Conservation (phyloP, 2,113 vertebrate species). For the Indicator maculatus region DNA sequence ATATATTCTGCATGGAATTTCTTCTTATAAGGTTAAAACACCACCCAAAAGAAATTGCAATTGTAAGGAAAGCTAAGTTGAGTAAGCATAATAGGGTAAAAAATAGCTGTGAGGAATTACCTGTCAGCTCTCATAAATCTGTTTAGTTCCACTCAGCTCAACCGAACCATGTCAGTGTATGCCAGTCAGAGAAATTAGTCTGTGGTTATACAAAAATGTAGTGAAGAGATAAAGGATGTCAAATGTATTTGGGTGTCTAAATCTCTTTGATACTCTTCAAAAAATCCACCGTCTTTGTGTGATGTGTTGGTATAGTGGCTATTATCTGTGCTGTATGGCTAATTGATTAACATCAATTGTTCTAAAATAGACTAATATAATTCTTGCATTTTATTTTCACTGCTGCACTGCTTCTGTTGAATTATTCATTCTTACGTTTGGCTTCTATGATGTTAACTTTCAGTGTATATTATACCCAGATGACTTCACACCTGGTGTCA, state of each 20-base stretch:
- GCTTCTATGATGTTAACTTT: not conserved
- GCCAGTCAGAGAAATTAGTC: not conserved
- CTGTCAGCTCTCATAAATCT: not conserved
- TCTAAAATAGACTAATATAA: not conserved
- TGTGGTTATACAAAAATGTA: not conserved
- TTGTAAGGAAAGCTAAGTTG: not conserved
- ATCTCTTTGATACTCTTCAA: not conserved
- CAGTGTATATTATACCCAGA: not conserved
- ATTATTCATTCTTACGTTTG: not conserved
- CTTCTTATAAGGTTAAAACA: not conserved
- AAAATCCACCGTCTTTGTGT: not conserved
- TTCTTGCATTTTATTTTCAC: not conserved
- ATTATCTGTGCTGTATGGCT: not conserved
- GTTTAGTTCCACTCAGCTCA: not conserved
- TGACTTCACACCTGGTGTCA: not conserved
- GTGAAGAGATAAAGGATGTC: not conserved
- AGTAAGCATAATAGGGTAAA: fast-evolving
- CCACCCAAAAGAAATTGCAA: not conserved
- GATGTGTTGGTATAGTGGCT: not conserved
- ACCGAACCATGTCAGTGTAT: not conserved
- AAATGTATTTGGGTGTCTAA: not conserved
- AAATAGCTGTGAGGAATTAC: not conserved
- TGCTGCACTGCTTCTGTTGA: not conserved
- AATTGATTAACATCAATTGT: not conserved
- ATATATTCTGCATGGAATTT: not conserved